Evolutionary conservation across 2,797 vertebrate genomes (phyloP), one percentile per base, ranked within the genome.

Genomic region (Fratercula arctica): DNA sequence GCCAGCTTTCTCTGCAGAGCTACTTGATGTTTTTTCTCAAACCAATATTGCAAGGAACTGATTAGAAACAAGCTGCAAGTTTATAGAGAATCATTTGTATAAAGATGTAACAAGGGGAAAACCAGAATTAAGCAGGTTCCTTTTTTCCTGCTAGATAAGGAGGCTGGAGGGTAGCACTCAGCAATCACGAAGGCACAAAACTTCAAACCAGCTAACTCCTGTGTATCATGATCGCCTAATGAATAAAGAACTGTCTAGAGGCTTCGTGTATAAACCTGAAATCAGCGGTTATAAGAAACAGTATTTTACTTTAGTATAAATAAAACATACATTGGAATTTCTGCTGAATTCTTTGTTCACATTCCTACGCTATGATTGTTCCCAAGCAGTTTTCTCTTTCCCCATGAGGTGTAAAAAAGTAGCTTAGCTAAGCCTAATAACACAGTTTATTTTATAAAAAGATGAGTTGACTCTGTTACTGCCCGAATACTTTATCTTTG

Each of bases 41-140:
- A 90, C 50, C 21, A 53, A 25, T 28, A 66, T 45, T 91, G 77
- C 83, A 72, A 95, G 53, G 76, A 92, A 88, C 61, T 80, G 50
- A 91, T 92, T 87, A 92, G 92, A 96, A 95, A 95, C 91, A 94
- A 93, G 69, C 46, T 66, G 11, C 20, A 72, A 90, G 48, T 73
- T 81, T 66, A 75, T 26, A 13, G 57, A 76, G 15, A 90, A 33
- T 43, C 54, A 63, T 69, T 91, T 90, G 70, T 69, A 63, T 66
- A 80, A 93, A 84, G 66, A 70, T 45, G 18, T 33, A 95, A 94
- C 50, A 82, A 78, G 35, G n/a, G 31, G 24, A 70, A 76, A 93
- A 77, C 1, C 45, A 86, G 23, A 93, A 88, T 72, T 51, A 72
- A 93, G 33, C 21, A 64, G 91, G 82, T 94, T 94, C 59, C 37